Base-by-base conservation (phyloP, 2,113 vertebrate species). In the Vulpes ferrilata region DNA sequence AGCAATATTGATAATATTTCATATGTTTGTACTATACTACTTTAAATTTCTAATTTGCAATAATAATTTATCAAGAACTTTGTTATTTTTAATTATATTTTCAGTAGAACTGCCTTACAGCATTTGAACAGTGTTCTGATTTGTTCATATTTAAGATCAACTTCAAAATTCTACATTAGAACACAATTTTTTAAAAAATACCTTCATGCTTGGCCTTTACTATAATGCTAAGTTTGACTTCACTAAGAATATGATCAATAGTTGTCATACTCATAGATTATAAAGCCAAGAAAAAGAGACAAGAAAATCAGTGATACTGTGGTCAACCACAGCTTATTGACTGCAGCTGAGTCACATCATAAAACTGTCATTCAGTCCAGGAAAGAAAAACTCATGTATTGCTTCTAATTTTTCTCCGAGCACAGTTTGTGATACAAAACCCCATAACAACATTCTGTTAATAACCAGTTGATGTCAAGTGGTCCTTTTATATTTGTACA, bases 161-260 rank as follows among this genome's bases (percentile, higher is more conserved):
- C 64, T 71, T 97, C 12, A 87, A 93, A 93, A 90, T 81, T 95
- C 84, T 87, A 76, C 5, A 53, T 55, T 60, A 91, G 91, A 73
- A 12, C 23, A 83, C 35, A 81, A 30, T 80, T 57, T 95, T 97
- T 89, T 48, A 48, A 96, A 90, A 43, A 43, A 43, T 43, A 43
- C 43, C 55, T 53, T 76, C 57, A 76, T 96, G 73, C 57, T 80
- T 96, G 67, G 38, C 87, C 38, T 97, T 95, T 90, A 64, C 67
- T 97, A 95, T 93, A 92, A 94, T 82, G 85, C 30, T 73, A 91
- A 86, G 25, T 79, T 95, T 93, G 83, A 90, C 62, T 74, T 20
- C 22, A 51, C 11, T 65, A 69, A 89, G n/a, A 81, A 59, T 97
- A 64, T 92, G 57, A 94, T 81, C 74, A 65, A 43, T 62, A 76